Conservation (phyloP, 1,140 invertebrate genomes). For the Rhopalosiphum maidis region DNA sequence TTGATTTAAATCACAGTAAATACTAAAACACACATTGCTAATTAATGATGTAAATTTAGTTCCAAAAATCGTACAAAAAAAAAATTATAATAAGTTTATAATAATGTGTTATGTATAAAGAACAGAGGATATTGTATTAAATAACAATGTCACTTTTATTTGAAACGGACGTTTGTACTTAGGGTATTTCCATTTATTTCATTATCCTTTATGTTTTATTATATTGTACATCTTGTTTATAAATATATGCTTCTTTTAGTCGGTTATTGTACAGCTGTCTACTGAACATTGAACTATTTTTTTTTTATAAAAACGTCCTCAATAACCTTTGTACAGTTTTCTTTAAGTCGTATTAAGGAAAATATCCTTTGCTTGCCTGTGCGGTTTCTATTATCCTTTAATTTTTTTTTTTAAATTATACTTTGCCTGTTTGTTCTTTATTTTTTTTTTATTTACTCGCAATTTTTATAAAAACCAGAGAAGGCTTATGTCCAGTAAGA, state of each 20-base stretch:
- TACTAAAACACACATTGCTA: background rate
- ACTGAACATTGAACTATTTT: background rate
- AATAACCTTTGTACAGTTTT: background rate
- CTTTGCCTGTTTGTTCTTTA: background rate
- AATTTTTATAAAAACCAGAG: background rate
- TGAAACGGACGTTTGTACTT: background rate
- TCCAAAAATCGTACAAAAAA: background rate
- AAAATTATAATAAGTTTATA: background rate
- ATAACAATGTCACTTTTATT: background rate
- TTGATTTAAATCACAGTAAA: background rate
- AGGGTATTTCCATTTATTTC: background rate
- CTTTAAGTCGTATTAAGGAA: background rate
- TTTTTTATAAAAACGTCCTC: background rate
- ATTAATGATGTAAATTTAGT: background rate
- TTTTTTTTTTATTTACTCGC: background rate
- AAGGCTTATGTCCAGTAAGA: background rate
- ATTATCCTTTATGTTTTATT: background rate
- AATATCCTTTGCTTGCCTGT: background rate
- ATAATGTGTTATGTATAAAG: background rate
- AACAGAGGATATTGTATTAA: background rate
- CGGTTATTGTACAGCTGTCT: background rate
- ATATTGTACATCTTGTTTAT: background rate
- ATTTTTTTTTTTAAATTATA: background rate
- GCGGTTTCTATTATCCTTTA: background rate
- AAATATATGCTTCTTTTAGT: background rate